These are phyloP conservation scores for Hedya salicella DNA, from an alignment of 2,888 invertebrate genomes.

Conservation along the genomic window DNA sequence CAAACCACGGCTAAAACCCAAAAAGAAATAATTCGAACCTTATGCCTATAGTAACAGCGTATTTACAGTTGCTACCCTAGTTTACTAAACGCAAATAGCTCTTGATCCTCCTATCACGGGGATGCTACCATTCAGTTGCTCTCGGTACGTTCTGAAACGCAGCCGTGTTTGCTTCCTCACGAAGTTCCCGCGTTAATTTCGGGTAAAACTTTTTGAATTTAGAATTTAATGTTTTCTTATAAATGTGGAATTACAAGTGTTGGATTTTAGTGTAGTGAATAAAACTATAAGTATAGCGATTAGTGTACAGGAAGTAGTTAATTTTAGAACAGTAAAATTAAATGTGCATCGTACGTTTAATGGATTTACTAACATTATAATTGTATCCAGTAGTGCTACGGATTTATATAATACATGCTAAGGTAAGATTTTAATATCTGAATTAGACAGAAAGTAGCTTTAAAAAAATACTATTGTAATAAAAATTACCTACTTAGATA, in stretches of 20 bases:
- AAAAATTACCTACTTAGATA: no score
- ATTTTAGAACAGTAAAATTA: not conserved
- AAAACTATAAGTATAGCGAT: not conserved
- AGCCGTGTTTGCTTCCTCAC: slow-evolving; percentile 40
- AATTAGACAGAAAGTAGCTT: no score
- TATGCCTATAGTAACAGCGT: slow-evolving; percentile 15
- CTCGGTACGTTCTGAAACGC: slow-evolving; percentile 42
- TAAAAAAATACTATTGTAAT: no score
- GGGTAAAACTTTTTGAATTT: slow-evolving; percentile 30
- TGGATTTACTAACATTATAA: not conserved
- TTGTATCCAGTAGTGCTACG: not conserved
- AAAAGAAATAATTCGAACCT: slow-evolving; percentile 30
- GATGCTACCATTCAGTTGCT: slow-evolving; percentile 48
- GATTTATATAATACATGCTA: slow-evolving; percentile 7
- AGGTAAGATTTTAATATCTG: slow-evolving; percentile 35
- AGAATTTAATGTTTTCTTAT: slow-evolving; percentile 3
- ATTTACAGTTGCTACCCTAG: not conserved
- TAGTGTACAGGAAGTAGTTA: slow-evolving; percentile 1
- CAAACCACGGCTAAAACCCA: not conserved
- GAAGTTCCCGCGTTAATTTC: slow-evolving; percentile 46
- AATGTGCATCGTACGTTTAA: not conserved
- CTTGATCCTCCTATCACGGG: slow-evolving; percentile 44
- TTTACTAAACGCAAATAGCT: slow-evolving; percentile 26
- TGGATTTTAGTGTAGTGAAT: slow-evolving; percentile 29
- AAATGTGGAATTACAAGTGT: slow-evolving; percentile 10